phyloP scores from a whole-genome alignment of 2,888 invertebrate genomes.

The Noctuana brunneofusca region DNA sequence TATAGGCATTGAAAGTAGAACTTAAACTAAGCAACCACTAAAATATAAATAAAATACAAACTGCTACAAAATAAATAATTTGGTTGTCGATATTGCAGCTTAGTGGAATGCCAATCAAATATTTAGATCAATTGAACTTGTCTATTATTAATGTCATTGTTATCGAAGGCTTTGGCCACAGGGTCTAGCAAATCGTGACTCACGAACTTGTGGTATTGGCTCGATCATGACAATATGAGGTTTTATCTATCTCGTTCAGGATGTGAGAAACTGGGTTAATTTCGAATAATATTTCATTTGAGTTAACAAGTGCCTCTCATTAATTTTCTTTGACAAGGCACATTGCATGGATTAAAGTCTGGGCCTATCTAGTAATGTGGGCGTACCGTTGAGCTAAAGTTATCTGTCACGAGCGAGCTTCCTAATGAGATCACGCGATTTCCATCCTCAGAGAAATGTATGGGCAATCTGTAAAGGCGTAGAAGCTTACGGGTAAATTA shows the following conservation, averaged over 20 bases:
- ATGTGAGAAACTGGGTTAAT: constrained; percentile 22
- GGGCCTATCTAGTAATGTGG: constrained; percentile 10
- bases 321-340: constrained; percentile 22
- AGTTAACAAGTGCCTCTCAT: constrained; percentile 19
- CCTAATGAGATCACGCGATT: constrained; percentile 34
- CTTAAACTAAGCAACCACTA: not conserved
- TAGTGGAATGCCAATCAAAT: constrained; percentile 1
- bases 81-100: not conserved
- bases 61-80: no score
- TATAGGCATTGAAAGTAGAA: not conserved
- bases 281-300: constrained; percentile 6
- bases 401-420: constrained; percentile 25
- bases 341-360: constrained; percentile 16
- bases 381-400: constrained; percentile 16
- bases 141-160: constrained; percentile 23
- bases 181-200: constrained; percentile 28
- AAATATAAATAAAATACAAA: no score
- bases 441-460: constrained; percentile 13
- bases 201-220: constrained; percentile 28
- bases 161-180: constrained; percentile 12
- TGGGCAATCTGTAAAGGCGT: not conserved
- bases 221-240: constrained; percentile 22
- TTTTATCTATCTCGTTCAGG: constrained; percentile 19
- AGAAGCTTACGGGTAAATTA: constrained; percentile 3
- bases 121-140: constrained; percentile 25